These are phyloP conservation scores for Grantiella picta DNA, from an alignment of 2,113 vertebrate genomes.

Conservation along the genomic window DNA sequence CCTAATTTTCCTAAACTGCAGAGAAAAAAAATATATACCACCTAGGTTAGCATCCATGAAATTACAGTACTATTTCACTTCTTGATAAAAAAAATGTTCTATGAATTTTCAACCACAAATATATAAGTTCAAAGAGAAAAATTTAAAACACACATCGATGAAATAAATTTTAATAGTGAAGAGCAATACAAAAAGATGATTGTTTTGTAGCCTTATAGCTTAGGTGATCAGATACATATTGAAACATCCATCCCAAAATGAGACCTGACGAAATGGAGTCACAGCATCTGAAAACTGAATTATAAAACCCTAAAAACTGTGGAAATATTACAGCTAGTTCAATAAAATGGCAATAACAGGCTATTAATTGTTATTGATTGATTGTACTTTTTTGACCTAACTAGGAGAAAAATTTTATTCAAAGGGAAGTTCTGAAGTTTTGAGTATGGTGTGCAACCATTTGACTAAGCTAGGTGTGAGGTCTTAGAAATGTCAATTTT, in stretches of 20 bases:
- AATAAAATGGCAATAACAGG: not conserved
- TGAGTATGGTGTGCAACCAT: not conserved
- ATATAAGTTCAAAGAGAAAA: not conserved
- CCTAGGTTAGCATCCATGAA: not conserved
- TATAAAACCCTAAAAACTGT: not conserved
- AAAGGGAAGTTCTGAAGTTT: not conserved
- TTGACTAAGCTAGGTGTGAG: not conserved
- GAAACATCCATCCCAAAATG: not conserved
- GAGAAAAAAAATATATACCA: not conserved
- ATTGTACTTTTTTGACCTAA: not conserved
- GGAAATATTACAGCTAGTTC: not conserved
- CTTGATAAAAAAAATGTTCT: not conserved
- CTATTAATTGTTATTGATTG: not conserved
- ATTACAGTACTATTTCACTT: constrained; percentile 7
- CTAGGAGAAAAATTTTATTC: not conserved
- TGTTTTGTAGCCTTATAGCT: not conserved
- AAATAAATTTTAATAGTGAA: not conserved
- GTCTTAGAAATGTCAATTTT: not conserved
- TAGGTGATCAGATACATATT: not conserved
- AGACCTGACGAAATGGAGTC: not conserved
- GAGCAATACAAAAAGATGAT: not conserved
- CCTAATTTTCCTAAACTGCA: constrained; percentile 27
- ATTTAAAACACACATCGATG: not conserved
- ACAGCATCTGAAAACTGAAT: not conserved
- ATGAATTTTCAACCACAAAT: not conserved